Evolutionary conservation across 2,797 vertebrate species (phyloP).

Genomic region (Lagocephalus sceleratus): DNA sequence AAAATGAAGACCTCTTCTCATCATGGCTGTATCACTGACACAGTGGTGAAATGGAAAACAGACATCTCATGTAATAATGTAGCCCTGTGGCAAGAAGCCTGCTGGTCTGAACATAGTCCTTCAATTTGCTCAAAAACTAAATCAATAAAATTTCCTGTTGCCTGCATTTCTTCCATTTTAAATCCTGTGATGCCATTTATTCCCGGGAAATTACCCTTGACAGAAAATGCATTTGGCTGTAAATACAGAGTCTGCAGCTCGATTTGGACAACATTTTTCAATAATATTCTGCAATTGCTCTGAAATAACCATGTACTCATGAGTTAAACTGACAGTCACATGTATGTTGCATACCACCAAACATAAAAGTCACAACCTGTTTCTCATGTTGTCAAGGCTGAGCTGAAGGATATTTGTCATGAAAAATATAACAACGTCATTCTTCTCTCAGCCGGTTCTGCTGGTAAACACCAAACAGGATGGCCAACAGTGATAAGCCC

Average conservation of each 20-base stretch:
- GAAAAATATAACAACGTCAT: conserved; percentile 17
- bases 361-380: conserved; percentile 7
- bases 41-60: conserved; percentile 17
- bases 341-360: conserved; percentile 12
- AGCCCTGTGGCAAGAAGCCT: too few species aligned
- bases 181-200: too few species aligned
- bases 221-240: conserved; percentile 34
- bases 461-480: conserved; percentile 13
- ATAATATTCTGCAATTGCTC: conserved; percentile 13
- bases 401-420: conserved; percentile 11
- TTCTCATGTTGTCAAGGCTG: conserved; percentile 15
- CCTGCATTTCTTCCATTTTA: too few species aligned
- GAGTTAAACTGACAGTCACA: conserved; percentile 17
- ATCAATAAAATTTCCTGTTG: too few species aligned
- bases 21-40: conserved; percentile 27
- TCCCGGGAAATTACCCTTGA: too few species aligned
- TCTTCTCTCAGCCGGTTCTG: conserved; percentile 1
- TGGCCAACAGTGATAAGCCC: conserved; percentile 28
- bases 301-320: conserved; percentile 19
- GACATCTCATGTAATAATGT: conserved; percentile 17
- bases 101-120: too few species aligned
- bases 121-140: too few species aligned
- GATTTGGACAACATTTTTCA: conserved; percentile 23
- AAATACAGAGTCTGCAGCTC: conserved; percentile 35
- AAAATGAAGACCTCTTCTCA: conserved; percentile 28